phyloP scores from a whole-genome alignment of 2,888 invertebrate genomes.

The Drosophila limbata region DNA sequence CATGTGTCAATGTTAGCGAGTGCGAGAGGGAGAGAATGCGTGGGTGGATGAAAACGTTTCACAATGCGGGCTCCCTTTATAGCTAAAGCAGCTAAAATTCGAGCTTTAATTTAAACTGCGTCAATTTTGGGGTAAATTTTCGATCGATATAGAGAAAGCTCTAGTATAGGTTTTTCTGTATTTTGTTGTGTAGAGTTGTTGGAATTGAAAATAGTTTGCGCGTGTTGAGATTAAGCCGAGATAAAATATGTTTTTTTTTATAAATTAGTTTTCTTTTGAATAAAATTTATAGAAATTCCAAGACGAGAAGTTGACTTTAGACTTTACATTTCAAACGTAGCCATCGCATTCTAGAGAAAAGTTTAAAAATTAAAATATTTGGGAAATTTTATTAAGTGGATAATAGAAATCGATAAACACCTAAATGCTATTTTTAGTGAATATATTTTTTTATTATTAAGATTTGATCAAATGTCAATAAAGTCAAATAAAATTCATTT shows the following conservation, averaged over 20 bases:
- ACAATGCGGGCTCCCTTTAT: constrained; percentile 47
- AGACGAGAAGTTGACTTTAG: neutral
- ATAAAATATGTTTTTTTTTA: neutral
- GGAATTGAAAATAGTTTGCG: neutral
- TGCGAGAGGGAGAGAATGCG: neutral
- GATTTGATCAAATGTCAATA: too few species aligned
- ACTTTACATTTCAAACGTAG: neutral
- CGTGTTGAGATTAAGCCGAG: neutral
- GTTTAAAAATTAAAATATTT: too few species aligned
- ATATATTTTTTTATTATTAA: too few species aligned
- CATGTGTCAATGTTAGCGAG: constrained; percentile 42
- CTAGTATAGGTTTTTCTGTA: neutral
- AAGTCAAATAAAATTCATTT: too few species aligned
- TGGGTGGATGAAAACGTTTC: constrained; percentile 21
- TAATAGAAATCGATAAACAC: too few species aligned
- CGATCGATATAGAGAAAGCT: neutral
- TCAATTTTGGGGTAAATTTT: constrained; percentile 8
- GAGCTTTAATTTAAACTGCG: constrained; percentile 33
- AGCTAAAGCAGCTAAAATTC: neutral
- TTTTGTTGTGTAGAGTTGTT: too few species aligned
- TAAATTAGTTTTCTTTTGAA: neutral
- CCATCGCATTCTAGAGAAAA: neutral
- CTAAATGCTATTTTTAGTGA: too few species aligned
- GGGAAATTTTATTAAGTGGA: neutral
- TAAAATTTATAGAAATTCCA: neutral